phyloP scores from a whole-genome alignment of 1,140 invertebrate species.

The Dinoponera quadriceps region DNA sequence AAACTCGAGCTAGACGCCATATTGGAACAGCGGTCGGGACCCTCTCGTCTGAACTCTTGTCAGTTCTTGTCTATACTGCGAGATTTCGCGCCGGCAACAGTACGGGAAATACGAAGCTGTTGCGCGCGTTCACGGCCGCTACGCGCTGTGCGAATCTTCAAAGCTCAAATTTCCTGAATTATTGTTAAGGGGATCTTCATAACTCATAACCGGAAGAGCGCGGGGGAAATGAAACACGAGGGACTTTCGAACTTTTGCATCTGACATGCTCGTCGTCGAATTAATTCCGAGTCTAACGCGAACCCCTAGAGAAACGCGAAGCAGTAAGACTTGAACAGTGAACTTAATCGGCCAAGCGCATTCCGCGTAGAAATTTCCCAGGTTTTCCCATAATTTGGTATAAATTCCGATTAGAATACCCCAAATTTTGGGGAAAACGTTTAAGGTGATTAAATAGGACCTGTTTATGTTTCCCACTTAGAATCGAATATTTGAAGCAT shows the following conservation, averaged over 20 bases:
- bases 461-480: too few species aligned
- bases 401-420: too few species aligned
- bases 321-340: too few species aligned
- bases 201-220: background rate
- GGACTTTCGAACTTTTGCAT: background rate
- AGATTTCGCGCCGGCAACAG: conserved; percentile 8
- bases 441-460: too few species aligned
- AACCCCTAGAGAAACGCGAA: too few species aligned
- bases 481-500: too few species aligned
- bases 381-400: too few species aligned
- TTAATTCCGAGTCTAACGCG: background rate
- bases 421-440: too few species aligned
- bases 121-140: conserved; percentile 25
- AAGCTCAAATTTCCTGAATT: conserved; percentile 42
- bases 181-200: conserved; percentile 24
- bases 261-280: background rate
- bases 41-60: conserved; percentile 40
- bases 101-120: conserved; percentile 20
- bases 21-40: conserved; percentile 52
- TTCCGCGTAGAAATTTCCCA: too few species aligned
- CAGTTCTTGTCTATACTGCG: conserved; percentile 37
- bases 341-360: too few species aligned
- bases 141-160: conserved; percentile 34
- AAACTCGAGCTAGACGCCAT: conserved; percentile 31
- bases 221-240: background rate